Evolutionary conservation across 2,797 vertebrate species (phyloP).

Genomic region (Cephalopachus bancanus): DNA sequence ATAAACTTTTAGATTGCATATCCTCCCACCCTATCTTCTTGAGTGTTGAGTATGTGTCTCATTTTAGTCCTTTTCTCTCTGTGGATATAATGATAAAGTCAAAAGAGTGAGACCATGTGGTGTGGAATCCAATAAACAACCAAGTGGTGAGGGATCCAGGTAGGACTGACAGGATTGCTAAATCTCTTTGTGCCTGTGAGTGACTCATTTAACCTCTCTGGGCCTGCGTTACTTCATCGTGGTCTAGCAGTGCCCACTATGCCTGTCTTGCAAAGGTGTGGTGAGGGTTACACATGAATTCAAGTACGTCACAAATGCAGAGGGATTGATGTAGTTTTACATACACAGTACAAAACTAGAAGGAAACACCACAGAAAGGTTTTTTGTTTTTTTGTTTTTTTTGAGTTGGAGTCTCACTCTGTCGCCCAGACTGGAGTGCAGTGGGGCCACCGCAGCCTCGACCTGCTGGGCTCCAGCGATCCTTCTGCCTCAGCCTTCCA

Average conservation of each 20-base stretch:
- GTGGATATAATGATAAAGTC: neutral
- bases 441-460: too few species aligned
- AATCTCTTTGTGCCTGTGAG: neutral
- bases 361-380: neutral
- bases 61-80: conserved; percentile 26
- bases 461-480: too few species aligned
- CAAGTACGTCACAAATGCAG: neutral
- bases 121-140: neutral
- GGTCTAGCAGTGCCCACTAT: neutral
- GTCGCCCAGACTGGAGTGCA: too few species aligned
- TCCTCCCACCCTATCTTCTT: neutral
- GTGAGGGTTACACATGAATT: neutral
- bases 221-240: neutral
- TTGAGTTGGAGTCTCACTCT: too few species aligned
- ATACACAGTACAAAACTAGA: neutral
- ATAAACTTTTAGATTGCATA: neutral
- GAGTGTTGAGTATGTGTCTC: neutral
- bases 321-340: neutral
- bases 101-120: neutral
- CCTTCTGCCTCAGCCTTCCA: too few species aligned
- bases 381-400: too few species aligned
- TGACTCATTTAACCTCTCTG: neutral
- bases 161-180: neutral
- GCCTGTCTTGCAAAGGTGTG: neutral
- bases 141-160: neutral